Evolutionary conservation across 2,888 invertebrate genomes (phyloP), one percentile per base, ranked within the genome.

Genomic region (Troides helena): DNA sequence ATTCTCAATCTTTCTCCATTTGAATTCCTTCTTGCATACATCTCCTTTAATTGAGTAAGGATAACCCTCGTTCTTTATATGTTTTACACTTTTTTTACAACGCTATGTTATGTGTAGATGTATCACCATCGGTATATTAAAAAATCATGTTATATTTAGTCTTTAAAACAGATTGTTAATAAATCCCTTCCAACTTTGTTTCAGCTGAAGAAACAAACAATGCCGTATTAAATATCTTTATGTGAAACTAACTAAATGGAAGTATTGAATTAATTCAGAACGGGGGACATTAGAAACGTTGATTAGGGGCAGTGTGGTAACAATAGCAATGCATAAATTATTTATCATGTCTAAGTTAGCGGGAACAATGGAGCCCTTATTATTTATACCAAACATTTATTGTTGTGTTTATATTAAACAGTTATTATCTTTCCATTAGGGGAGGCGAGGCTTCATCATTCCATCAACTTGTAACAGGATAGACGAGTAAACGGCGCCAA

Each of bases 361-460:
- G 60, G 50, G 36, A 64, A 64, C 64, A 70, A 72, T 62, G 68
- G 25, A 12, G 43, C 50, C 57, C 69, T 59, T 74, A 75, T 74
- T 69, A 73, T 65, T 71, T 73, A 70, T 76, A 76, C 74, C 25
- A 56, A 76, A 79, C 76, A 80, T 63, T 53, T 53, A 30, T 75
- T 76, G 78, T 75, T 74, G 69, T 72, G 73, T 71, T 76, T 76
- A 77, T 77, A 73, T 77, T 80, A 78, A 81, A 82, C 81, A 79
- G 80, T 81, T 86, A 84, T 85, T 85, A 85, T 83, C 78, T 82
- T 85, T 85, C 83, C 84, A 85, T 85, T 85, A 85, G 75, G 74
- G 46, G 74, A 71, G 74, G 72, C 60, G 56, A 70, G 68, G 68
- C 70, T 72, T 67, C 70, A 70, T 66, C 68, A 30, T 43, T 69